Evolutionary conservation across 2,888 invertebrate species (phyloP), one percentile per base, ranked within the genome.

Genomic region (Stomorhina lunata): DNA sequence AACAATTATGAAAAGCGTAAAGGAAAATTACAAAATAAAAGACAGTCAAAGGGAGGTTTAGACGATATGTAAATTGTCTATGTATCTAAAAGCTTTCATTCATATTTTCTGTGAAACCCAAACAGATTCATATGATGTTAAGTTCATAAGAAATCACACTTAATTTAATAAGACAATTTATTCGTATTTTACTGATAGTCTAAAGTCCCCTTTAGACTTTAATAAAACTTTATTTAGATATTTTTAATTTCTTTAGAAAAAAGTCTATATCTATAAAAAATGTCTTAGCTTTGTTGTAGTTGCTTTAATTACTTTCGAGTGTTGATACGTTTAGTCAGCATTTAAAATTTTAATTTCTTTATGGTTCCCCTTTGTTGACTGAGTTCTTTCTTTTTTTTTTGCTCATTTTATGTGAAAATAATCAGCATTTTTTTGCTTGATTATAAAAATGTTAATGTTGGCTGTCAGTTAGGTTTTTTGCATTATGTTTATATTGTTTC

Each of bases 241-340:
- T 4, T 29, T 63, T n/a, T 20, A 12, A 12, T 57, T 75, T 75
- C 27, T 2, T 34, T 45, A 25, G 34, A 57, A 66, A 75, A 66
- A 45, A 65, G 63, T 65, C 53, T n/a, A n/a, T 65, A 27, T 27
- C 43, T 34, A 45, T 15, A n/a, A n/a, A 7, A 57, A 69, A 59
- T 48, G 9, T 20, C 12, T n/a, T 45, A 15, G 9, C 27, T n/a
- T 27, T 27, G 43, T 25, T 50, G 22, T 7, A 34, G 15, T 53
- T 75, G 43, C 27, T 65, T 65, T 65, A 22, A 65, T 65, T 55
- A 45, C 4, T 55, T 65, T 9, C 40, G 15, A 53, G 15, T 61
- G 48, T 72, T 61, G 27, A 50, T 32, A 27, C 40, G 73, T 66
- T 57, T 66, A 65, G 43, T 75, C 65, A 65, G 45, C 75, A 75